phyloP scores from a whole-genome alignment of 1,140 invertebrate genomes.

The Meteorus sp. region DNA sequence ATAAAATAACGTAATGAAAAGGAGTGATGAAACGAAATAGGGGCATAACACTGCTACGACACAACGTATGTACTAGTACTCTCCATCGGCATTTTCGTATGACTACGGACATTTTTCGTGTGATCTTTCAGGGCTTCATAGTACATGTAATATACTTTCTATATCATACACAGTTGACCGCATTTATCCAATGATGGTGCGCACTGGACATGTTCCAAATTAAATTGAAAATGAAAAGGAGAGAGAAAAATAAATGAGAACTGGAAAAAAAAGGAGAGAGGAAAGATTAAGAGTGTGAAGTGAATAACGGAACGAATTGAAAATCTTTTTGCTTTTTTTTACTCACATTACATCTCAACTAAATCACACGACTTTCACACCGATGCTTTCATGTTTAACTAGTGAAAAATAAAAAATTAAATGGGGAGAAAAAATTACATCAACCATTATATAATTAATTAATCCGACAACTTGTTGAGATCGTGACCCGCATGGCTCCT shows the following conservation, averaged over 20 bases:
- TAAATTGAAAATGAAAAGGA: slow-evolving; percentile 51
- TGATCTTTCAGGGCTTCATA: slow-evolving; percentile 58
- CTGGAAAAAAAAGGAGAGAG: slow-evolving; percentile 44
- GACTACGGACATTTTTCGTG: slow-evolving; percentile 55
- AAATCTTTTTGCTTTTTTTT: slow-evolving; percentile 6
- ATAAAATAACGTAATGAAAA: too few relatives aligned
- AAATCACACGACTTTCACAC: background rate
- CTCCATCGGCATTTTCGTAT: slow-evolving; percentile 31
- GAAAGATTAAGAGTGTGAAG: slow-evolving; percentile 11
- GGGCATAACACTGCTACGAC: slow-evolving; percentile 14
- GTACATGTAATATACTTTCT: too few relatives aligned
- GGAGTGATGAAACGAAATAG: slow-evolving; percentile 12
- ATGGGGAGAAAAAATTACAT: too few relatives aligned
- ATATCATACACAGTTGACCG: too few relatives aligned
- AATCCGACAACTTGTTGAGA: too few relatives aligned
- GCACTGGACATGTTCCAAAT: slow-evolving; percentile 57
- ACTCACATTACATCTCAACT: background rate
- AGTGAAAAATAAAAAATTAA: too few relatives aligned
- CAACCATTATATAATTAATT: too few relatives aligned
- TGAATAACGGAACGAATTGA: slow-evolving; percentile 22
- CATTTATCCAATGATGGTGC: slow-evolving; percentile 41
- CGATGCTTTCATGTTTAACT: background rate
- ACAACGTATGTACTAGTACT: slow-evolving; percentile 29
- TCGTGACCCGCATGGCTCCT: too few relatives aligned
- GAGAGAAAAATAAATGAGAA: background rate